Evolutionary conservation across 2,888 invertebrate genomes (phyloP).

Genomic region (Eupithecia inturbata): DNA sequence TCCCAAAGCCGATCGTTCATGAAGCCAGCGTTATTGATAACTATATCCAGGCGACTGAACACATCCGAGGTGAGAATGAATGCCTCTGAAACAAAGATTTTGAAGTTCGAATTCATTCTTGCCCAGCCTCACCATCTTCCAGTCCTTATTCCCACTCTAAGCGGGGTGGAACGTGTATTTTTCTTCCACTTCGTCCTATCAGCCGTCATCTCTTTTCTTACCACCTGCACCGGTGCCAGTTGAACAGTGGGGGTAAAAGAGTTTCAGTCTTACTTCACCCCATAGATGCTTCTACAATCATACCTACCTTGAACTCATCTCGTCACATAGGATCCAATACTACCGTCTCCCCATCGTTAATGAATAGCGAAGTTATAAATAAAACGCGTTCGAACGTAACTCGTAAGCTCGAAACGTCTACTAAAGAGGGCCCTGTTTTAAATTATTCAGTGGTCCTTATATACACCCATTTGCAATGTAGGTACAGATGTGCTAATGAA

Average conservation of each 20-base stretch:
- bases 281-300: no score
- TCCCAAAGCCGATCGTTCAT: conserved; percentile 91
- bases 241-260: background rate
- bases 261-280: no score
- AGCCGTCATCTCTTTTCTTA: background rate
- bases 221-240: background rate
- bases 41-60: conserved; percentile 89
- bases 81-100: conserved; percentile 83
- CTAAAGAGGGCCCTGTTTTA: no score
- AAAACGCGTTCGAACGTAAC: no score
- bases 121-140: background rate
- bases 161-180: background rate
- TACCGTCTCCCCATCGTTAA: background rate
- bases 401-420: no score
- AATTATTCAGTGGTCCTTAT: background rate
- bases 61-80: conserved; percentile 89
- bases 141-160: background rate
- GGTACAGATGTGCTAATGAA: background rate
- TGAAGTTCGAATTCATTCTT: background rate
- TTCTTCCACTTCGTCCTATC: background rate
- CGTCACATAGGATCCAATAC: background rate
- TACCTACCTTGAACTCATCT: background rate
- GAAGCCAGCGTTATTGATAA: conserved; percentile 91
- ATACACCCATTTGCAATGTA: background rate
- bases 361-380: conserved; percentile 35